Conservation (phyloP, 2,888 invertebrate genomes). For the Gastracanthus pulcherrimus region DNA sequence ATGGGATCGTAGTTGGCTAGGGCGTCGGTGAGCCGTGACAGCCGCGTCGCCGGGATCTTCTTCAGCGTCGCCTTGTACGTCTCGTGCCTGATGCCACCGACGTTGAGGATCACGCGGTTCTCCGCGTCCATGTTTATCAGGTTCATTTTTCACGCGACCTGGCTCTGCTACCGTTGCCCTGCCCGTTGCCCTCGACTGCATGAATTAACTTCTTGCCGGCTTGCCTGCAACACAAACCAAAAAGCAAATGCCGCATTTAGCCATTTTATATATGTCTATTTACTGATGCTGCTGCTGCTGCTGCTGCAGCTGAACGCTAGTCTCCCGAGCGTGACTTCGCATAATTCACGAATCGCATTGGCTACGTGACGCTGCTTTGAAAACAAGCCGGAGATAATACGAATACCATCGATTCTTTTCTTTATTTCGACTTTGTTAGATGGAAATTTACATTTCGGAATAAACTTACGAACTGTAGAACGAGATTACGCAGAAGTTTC, state of each 20-base stretch:
- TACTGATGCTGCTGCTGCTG: not conserved
- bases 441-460: too few species aligned
- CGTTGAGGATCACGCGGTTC: constrained; percentile 99
- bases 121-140: constrained; percentile 97
- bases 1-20: constrained; percentile 99
- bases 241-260: too few species aligned
- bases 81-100: constrained; percentile 98
- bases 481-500: too few species aligned
- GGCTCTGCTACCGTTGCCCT: constrained; percentile 73
- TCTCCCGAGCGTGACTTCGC: too few species aligned
- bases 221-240: constrained; percentile 36
- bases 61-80: constrained; percentile 97
- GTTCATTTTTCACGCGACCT: constrained; percentile 83
- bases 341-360: too few species aligned
- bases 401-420: too few species aligned
- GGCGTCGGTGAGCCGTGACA: constrained; percentile 96
- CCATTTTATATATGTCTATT: not conserved
- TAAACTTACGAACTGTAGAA: too few species aligned
- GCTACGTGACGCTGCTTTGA: too few species aligned
- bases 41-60: constrained; percentile 97
- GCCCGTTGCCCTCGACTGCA: constrained; percentile 32
- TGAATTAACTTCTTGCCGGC: constrained; percentile 36
- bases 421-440: too few species aligned
- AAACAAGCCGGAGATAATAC: too few species aligned
- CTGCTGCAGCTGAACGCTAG: not conserved